Percentiles rank a stretch among this genome's conserved stretches.
phyloP scores from a whole-genome alignment of 2,888 invertebrate species.

The Bombylius discolor region DNA sequence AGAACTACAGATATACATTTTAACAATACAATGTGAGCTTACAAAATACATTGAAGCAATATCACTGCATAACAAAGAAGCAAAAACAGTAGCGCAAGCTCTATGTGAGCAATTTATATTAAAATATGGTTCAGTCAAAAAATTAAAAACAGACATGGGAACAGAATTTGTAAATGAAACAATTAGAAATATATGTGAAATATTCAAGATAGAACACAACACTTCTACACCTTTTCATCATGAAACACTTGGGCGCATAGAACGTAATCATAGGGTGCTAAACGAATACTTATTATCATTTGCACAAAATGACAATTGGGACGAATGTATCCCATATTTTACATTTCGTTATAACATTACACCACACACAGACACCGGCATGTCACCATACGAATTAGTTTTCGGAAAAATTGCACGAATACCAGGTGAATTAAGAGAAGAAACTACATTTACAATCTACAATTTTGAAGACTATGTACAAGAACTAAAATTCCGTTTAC shows the following conservation, averaged over 20 bases:
- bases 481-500: neutral
- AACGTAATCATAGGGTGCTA: conserved; percentile 15
- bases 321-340: conserved; percentile 10
- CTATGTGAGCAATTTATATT: conserved; percentile 16
- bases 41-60: conserved; percentile 12
- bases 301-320: conserved; percentile 10
- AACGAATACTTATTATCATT: conserved; percentile 15
- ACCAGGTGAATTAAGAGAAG: neutral
- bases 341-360: conserved; percentile 10
- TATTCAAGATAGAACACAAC: conserved; percentile 7
- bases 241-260: conserved; percentile 14
- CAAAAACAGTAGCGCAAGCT: conserved; percentile 16
- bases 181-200: conserved; percentile 5
- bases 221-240: conserved; percentile 13
- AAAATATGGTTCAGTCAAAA: conserved; percentile 12
- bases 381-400: neutral
- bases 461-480: neutral
- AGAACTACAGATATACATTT: neutral
- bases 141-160: conserved; percentile 11
- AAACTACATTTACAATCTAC: neutral
- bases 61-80: conserved; percentile 17
- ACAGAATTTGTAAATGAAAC: neutral
- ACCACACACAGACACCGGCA: conserved; percentile 1
- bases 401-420: neutral
- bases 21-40: neutral